These are phyloP conservation scores for Xyrauchen texanus DNA, from an alignment of 2,113 vertebrate genomes.

Conservation along the genomic window DNA sequence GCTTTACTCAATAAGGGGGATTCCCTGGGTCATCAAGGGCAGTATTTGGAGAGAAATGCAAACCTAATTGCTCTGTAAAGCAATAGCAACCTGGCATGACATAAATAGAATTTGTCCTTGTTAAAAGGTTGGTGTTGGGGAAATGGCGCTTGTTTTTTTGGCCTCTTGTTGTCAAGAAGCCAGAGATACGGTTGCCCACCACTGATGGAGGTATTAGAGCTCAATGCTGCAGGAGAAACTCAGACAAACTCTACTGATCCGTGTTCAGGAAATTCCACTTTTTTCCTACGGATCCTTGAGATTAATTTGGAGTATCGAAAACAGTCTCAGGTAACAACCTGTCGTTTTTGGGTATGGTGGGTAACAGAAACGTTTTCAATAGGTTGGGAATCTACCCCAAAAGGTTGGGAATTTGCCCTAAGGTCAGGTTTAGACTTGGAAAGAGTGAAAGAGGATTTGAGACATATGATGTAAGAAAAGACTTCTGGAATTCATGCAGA, in stretches of 20 bases:
- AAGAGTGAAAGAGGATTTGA: too few relatives aligned
- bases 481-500: neutral
- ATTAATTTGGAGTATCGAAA: slow-evolving; percentile 40
- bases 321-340: slow-evolving; percentile 27
- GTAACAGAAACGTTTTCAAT: neutral
- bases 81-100: slow-evolving; percentile 47
- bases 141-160: slow-evolving; percentile 55
- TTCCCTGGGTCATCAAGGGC: slow-evolving; percentile 48
- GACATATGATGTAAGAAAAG: slow-evolving; percentile 5
- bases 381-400: neutral
- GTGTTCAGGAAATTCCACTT: slow-evolving; percentile 43
- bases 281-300: slow-evolving; percentile 9
- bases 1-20: slow-evolving; percentile 44
- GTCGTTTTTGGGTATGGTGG: neutral
- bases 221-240: slow-evolving; percentile 13
- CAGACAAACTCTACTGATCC: neutral
- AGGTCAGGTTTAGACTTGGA: slow-evolving; percentile 18
- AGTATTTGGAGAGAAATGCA: slow-evolving; percentile 49
- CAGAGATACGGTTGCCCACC: slow-evolving; percentile 47
- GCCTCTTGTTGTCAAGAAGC: slow-evolving; percentile 42
- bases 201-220: slow-evolving; percentile 33
- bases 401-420: neutral
- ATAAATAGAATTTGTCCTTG: slow-evolving; percentile 50
- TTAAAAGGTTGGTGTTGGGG: slow-evolving; percentile 50
- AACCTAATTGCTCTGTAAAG: slow-evolving; percentile 51